Percentiles rank a stretch among this genome's conserved stretches.
Conservation (phyloP, 1,140 invertebrate genomes). For the Drosophila sulfurigaster region DNA sequence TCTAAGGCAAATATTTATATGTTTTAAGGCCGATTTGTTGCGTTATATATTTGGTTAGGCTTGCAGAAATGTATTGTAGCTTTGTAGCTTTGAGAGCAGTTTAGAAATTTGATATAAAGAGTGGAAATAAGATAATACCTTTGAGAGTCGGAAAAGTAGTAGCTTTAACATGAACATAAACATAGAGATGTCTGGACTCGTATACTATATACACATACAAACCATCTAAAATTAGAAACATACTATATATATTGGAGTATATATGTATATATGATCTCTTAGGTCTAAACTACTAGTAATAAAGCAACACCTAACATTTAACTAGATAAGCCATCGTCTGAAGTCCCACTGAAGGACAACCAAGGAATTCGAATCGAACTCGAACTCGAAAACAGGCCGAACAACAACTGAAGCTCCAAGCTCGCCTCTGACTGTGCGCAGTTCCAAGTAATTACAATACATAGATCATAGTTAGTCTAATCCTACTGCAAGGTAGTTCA, state of each 20-base stretch:
- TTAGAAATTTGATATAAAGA: conserved; percentile 1
- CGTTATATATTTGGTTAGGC: conserved; percentile 1
- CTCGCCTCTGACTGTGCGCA: conserved; percentile 60
- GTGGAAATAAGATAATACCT: neutral
- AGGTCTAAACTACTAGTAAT: conserved; percentile 64
- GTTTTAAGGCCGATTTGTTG: conserved; percentile 7
- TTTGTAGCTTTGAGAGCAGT: neutral
- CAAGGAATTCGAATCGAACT: no score
- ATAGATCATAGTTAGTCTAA: conserved; percentile 7
- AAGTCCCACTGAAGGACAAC: conserved; percentile 4
- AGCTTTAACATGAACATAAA: conserved; percentile 34
- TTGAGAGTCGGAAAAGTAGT: conserved; percentile 11
- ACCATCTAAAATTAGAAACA: conserved; percentile 22
- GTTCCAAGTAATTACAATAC: conserved; percentile 49
- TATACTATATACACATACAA: conserved; percentile 37
- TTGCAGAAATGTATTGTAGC: conserved; percentile 2
- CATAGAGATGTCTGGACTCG: neutral
- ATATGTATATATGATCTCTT: conserved; percentile 18
- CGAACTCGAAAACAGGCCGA: conserved; percentile 1
- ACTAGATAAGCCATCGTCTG: conserved; percentile 47
- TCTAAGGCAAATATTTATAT: conserved; percentile 8
- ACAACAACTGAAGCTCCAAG: conserved; percentile 40
- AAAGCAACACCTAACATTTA: conserved; percentile 75
- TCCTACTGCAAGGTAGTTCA: conserved; percentile 36
- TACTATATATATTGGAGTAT: conserved; percentile 7